phyloP scores from a whole-genome alignment of 2,113 vertebrate genomes.

The Notothenia coriiceps region DNA sequence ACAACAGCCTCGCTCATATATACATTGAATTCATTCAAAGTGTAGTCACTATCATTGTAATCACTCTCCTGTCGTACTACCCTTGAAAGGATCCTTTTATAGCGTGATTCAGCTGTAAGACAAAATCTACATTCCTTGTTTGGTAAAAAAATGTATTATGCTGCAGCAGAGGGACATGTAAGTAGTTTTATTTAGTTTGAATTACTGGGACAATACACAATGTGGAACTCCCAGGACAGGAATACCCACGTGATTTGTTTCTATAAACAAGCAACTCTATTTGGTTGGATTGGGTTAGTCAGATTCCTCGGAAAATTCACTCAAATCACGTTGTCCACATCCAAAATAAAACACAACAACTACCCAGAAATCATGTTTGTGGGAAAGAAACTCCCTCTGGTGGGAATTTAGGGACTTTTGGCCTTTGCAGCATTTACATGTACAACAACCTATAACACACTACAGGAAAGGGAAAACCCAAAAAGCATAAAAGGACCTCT shows the following conservation, averaged over 20 bases:
- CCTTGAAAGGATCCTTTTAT: conserved; percentile 13
- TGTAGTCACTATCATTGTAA: conserved; percentile 2
- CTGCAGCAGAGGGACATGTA: not conserved
- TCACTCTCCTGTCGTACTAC: not conserved
- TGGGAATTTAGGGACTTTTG: too few relatives aligned
- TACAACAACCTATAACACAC: too few relatives aligned
- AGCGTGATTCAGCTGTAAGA: not conserved
- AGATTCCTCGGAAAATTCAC: not conserved
- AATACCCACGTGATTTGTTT: not conserved
- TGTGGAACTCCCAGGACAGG: not conserved
- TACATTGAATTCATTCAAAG: not conserved
- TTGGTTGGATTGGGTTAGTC: conserved; percentile 1
- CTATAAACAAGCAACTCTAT: not conserved
- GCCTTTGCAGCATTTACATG: too few relatives aligned
- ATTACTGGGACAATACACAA: not conserved
- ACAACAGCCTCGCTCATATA: not conserved
- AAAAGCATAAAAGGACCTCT: too few relatives aligned
- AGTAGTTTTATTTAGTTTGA: not conserved
- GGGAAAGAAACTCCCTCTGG: too few relatives aligned
- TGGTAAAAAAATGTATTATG: conserved; percentile 7
- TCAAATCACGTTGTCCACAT: not conserved
- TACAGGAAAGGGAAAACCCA: too few relatives aligned
- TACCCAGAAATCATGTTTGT: not conserved
- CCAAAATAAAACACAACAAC: not conserved
- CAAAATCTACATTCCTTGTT: not conserved